Evolutionary conservation across 2,113 vertebrate species (phyloP).

Genomic region (Saimiri boliviensis): DNA sequence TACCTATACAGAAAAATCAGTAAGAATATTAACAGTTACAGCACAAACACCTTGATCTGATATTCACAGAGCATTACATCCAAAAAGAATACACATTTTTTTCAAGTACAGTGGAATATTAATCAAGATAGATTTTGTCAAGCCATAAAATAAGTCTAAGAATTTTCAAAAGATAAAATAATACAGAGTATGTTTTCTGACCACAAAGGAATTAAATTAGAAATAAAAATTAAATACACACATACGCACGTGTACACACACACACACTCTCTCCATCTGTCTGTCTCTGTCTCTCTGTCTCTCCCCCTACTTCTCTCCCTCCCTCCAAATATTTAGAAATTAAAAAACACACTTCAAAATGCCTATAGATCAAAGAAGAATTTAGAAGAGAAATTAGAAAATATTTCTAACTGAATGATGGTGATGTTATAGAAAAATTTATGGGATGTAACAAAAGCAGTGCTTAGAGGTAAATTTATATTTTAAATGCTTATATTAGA

Average conservation of each 20-base stretch:
- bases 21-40: not conserved
- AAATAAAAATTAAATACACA: not conserved
- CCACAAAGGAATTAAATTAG: not conserved
- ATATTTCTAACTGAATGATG: not conserved
- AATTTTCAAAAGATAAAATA: not conserved
- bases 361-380: not conserved
- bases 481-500: conserved; percentile 15
- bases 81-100: not conserved
- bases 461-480: not conserved
- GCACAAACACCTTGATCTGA: not conserved
- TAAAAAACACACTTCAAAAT: not conserved
- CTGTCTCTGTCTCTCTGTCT: no score
- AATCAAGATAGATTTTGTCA: not conserved
- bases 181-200: not conserved
- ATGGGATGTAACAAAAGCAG: not conserved
- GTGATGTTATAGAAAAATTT: not conserved
- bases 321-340: not conserved
- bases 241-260: no score
- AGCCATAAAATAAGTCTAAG: not conserved
- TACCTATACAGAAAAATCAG: not conserved
- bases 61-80: not conserved
- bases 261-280: no score
- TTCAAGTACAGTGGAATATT: not conserved
- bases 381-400: not conserved
- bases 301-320: no score